Base-by-base conservation (phyloP, 2,113 vertebrate genomes). In the Guaruba guarouba region DNA sequence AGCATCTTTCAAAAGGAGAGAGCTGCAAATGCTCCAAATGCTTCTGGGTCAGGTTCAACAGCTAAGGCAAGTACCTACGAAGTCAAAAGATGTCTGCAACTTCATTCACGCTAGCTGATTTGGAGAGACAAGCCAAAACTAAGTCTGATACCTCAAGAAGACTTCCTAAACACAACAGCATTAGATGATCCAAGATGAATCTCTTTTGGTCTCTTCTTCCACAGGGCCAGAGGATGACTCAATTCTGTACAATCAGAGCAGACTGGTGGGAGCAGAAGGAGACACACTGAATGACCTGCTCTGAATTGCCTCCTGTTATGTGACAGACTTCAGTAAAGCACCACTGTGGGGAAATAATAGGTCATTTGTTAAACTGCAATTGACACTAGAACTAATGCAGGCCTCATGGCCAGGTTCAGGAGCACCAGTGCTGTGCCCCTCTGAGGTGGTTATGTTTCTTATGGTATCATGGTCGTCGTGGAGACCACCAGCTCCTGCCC, bases 301-400 rank as follows among this genome's bases (percentile, higher is more conserved):
- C 43, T 64, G 66, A 82, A 43, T 4, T 43, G n/a, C 25, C 29
- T 82, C 43, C n/a, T 49, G 39, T 27, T 51, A 84, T 0, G 0
- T 9, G 62, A 73, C 27, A 69, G 68, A 69, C 64, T 69, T 69
- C 59, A 91, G 37, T 17, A 54, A 79, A 92, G 29, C 23, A 87
- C 20, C 0, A 0, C 33, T 64, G 16, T 15, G 29, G 15, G n/a
- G 37, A 91, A 86, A 57, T 9, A 70, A 33, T 0, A 0, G 25
- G n/a, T 61, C 35, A 51, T 41, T 81, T 10, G 4, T 39, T 90
- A 44, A 76, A 66, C 1, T 29, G 43, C 8, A 59, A 24, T 1
- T 46, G 48, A 67, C 35, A 82, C 7, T 35, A 62, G 16, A n/a
- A 18, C 11, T 31, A 46, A 48, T 0, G 6, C 29, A 43, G 74